Conservation (phyloP, 1,140 invertebrate species). For the Drosophila suzukii region DNA sequence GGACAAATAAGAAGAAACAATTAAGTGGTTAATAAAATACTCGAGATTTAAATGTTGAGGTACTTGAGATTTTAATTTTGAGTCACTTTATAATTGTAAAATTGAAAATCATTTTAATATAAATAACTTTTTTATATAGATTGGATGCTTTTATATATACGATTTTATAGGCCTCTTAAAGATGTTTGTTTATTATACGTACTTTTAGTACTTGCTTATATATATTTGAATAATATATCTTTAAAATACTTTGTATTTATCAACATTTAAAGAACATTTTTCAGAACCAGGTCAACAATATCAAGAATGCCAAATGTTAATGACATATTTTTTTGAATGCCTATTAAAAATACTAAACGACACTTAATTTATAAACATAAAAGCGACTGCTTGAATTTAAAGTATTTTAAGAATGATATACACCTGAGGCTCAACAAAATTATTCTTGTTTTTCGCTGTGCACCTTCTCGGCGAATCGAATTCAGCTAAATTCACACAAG, state of each 20-base stretch:
- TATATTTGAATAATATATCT: too few relatives aligned
- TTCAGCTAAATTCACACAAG: slow-evolving; percentile 82
- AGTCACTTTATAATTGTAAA: background rate
- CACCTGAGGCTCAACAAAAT: too few relatives aligned
- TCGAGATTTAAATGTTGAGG: too few relatives aligned
- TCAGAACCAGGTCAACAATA: background rate
- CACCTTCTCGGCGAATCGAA: slow-evolving; percentile 24
- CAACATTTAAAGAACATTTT: background rate
- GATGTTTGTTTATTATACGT: background rate
- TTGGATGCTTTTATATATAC: background rate
- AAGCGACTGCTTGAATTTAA: too few relatives aligned
- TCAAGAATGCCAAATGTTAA: background rate
- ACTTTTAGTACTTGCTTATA: background rate
- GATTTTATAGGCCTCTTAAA: background rate
- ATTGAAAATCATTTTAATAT: background rate
- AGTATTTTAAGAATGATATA: too few relatives aligned
- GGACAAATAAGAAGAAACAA: too few relatives aligned
- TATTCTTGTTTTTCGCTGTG: slow-evolving; percentile 16
- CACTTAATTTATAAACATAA: too few relatives aligned
- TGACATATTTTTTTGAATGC: too few relatives aligned
- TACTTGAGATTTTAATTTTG: too few relatives aligned
- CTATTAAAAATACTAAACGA: too few relatives aligned
- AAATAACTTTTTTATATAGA: background rate
- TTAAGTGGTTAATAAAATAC: too few relatives aligned
- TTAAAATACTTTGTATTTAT: background rate